Evolutionary conservation across 2,113 vertebrate genomes (phyloP), one percentile per base, ranked within the genome.

Genomic region (Stictonetta naevosa): DNA sequence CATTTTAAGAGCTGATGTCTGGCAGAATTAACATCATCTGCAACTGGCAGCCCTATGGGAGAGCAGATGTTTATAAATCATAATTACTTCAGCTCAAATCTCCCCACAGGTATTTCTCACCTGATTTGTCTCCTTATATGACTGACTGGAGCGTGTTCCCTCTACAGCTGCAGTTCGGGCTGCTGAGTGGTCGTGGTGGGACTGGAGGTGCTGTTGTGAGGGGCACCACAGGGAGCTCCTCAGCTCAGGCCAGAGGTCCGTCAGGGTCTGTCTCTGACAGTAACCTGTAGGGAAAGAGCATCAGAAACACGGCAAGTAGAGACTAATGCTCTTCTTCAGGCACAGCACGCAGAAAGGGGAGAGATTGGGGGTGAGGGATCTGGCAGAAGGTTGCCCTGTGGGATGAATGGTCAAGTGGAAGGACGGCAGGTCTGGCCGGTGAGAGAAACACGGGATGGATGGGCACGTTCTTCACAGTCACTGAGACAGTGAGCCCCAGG

Each of bases 11-110:
- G 40, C 1, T 1, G 19, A 48, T 64, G 15, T 69, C 74, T 85
- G 46, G 15, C 67, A 89, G 44, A 85, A 89, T 67, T 85, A 63
- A 50, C 91, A 88, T 80, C 36, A 55, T 42, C 44, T 55, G 69
- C 28, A 71, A 6, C 28, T 88, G n/a, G 25, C 46, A 71, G 36
- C 9, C 58, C 66, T 50, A 2, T 28, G 64, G 36, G 33, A 82
- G 48, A 79, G 20, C 58, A 48, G 53, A n/a, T 91, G 44, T 82
- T 91, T 79, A 77, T 86, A 93, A 80, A 83, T 60, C 75, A 46
- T 10, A 15, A 62, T 53, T 69, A 50, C 31, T 69, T 69, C 2
- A 4, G 52, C 52, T 87, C 62, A 34, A 8, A 64, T 76, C 42
- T 82, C 17, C 55, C 28, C 33, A 17, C 25, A 38, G 17, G 36